phyloP scores from a whole-genome alignment of 2,113 vertebrate species.

The Lucifuga dentata region DNA sequence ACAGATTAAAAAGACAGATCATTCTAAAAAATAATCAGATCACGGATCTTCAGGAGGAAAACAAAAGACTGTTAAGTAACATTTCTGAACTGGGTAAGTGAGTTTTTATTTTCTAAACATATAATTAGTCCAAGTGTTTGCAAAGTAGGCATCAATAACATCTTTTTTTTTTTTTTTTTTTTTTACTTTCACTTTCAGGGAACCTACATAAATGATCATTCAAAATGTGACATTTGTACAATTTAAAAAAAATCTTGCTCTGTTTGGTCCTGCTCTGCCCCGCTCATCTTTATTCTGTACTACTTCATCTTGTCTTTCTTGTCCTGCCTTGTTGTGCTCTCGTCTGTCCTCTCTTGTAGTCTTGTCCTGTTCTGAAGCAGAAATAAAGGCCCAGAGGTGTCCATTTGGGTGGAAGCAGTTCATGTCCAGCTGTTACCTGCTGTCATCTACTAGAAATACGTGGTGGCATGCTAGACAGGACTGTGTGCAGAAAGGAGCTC shows the following conservation, averaged over 20 bases:
- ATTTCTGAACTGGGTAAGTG: no score
- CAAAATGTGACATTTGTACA: no score
- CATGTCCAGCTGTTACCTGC: constrained; percentile 27
- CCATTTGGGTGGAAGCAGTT: accelerated
- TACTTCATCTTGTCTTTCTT: background rate
- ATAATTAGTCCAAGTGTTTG: no score
- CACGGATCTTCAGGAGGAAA: background rate
- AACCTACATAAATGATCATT: no score
- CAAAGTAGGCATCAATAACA: no score
- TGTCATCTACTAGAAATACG: background rate
- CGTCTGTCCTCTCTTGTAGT: background rate
- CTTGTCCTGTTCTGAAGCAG: background rate
- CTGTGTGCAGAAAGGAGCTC: constrained; percentile 8
- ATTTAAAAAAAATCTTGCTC: no score
- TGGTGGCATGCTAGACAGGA: background rate
- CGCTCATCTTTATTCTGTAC: background rate
- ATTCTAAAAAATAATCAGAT: no score
- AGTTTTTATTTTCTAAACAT: background rate
- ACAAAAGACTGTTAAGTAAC: accelerated
- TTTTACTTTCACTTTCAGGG: no score
- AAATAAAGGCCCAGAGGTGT: background rate
- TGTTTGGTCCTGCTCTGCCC: background rate
- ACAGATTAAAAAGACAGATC: no score
- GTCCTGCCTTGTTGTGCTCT: no score
- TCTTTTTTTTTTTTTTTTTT: no score